A percentile compares a stretch with the other conserved stretches of the same genome.
Conservation (phyloP, 2,888 invertebrate species). For the Thereva unica region DNA sequence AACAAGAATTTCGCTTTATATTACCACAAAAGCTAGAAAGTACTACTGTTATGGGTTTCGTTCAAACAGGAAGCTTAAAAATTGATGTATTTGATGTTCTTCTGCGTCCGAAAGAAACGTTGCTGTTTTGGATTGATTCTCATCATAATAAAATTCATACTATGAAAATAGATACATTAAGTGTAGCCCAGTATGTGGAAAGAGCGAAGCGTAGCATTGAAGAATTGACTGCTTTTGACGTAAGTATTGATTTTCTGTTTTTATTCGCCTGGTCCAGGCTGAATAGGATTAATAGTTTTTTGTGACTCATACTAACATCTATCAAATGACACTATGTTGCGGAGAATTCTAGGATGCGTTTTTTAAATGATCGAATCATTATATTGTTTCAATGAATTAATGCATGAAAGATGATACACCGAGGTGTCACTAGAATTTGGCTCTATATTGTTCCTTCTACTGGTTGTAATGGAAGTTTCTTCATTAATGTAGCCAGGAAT, state of each 20-base stretch:
- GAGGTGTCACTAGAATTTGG: too few species aligned
- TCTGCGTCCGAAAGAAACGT: slow-evolving; percentile 60
- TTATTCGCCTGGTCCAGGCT: too few species aligned
- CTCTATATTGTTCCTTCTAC: too few species aligned
- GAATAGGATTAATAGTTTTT: too few species aligned
- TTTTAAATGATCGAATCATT: too few species aligned
- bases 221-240: slow-evolving; percentile 54
- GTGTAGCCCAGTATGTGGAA: slow-evolving; percentile 25
- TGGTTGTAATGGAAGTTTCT: too few species aligned
- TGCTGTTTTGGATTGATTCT: slow-evolving; percentile 58
- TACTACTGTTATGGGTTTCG: slow-evolving; percentile 63
- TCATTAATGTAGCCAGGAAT: too few species aligned
- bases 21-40: slow-evolving; percentile 54
- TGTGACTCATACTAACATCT: too few species aligned
- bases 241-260: slow-evolving; percentile 43
- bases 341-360: too few species aligned
- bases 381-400: too few species aligned
- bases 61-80: slow-evolving; percentile 69
- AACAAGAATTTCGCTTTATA: slow-evolving; percentile 57
- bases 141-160: slow-evolving; percentile 58
- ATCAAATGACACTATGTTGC: too few species aligned
- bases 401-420: too few species aligned
- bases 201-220: slow-evolving; percentile 45
- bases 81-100: slow-evolving; percentile 66
- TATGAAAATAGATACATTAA: slow-evolving; percentile 53